Conservation (phyloP, 2,888 invertebrate species). For the Salpingus planirostris region DNA sequence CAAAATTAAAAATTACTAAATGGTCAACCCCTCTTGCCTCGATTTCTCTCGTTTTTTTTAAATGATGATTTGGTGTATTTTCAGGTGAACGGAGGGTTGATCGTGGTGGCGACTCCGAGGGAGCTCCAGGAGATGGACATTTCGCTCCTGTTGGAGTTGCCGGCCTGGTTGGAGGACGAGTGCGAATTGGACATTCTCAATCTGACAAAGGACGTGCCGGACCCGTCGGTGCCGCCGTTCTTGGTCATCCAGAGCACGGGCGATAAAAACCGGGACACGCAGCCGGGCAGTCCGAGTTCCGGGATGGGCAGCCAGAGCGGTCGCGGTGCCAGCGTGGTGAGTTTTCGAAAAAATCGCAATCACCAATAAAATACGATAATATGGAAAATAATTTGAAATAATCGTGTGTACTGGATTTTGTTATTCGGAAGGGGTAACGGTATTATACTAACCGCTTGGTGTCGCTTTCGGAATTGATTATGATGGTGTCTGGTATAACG, state of each 20-base stretch:
- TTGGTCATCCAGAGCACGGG: conserved; percentile 73
- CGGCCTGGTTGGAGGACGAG: conserved; percentile 93
- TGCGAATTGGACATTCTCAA: conserved; percentile 93
- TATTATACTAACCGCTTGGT: too few relatives aligned
- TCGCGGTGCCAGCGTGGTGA: conserved; percentile 80
- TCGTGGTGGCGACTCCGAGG: conserved; percentile 86
- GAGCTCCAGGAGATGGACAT: conserved; percentile 99
- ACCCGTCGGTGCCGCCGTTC: conserved; percentile 58
- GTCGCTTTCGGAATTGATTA: too few relatives aligned
- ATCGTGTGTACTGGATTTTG: too few relatives aligned
- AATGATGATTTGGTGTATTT: too few relatives aligned
- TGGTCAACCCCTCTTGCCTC: too few relatives aligned
- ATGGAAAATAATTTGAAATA: too few relatives aligned
- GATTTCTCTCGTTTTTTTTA: too few relatives aligned
- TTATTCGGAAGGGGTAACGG: too few relatives aligned
- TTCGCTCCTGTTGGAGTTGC: conserved; percentile 78
- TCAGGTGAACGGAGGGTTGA: conserved; percentile 67
- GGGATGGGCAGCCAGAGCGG: conserved; percentile 74
- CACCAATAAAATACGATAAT: too few relatives aligned
- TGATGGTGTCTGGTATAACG: too few relatives aligned
- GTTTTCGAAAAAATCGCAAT: too few relatives aligned
- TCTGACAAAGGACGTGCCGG: conserved; percentile 57
- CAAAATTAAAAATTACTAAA: too few relatives aligned
- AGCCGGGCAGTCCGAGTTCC: conserved; percentile 60
- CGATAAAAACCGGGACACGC: conserved; percentile 45